phyloP scores from a whole-genome alignment of 2,797 vertebrate species.

The Megaceryle alcyon region DNA sequence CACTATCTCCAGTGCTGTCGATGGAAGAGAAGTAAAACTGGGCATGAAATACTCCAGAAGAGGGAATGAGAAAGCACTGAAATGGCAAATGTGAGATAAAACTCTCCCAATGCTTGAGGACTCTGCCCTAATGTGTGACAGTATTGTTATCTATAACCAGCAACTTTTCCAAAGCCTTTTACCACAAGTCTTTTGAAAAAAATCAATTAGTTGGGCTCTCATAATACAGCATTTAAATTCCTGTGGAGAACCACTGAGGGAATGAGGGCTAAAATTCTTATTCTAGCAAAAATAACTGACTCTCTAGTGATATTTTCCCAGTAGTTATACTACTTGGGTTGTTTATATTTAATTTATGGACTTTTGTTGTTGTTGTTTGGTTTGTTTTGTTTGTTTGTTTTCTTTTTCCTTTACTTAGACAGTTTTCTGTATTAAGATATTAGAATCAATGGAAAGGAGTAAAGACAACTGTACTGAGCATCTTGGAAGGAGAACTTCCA shows the following conservation, averaged over 20 bases:
- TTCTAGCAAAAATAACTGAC: background rate
- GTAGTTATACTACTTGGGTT: background rate
- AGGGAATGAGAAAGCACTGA: background rate
- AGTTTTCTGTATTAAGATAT: background rate
- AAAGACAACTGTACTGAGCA: background rate
- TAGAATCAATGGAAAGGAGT: background rate
- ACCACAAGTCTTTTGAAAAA: background rate
- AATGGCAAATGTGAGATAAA: background rate
- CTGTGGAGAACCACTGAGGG: background rate
- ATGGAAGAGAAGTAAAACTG: background rate
- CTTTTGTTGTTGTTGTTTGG: too few relatives aligned
- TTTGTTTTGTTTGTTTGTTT: background rate
- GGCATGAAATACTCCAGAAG: background rate
- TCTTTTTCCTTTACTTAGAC: background rate
- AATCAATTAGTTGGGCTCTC: background rate
- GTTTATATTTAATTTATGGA: background rate
- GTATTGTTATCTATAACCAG: background rate
- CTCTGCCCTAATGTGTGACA: background rate
- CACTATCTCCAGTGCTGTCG: background rate
- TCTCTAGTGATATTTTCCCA: background rate
- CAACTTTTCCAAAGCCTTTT: background rate
- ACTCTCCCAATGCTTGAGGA: accelerated
- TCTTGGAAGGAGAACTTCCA: background rate
- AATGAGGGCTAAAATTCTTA: background rate
- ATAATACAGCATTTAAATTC: background rate